These are phyloP conservation scores for Chironomus tentans DNA, from an alignment of 2,888 invertebrate genomes.

Conservation along the genomic window DNA sequence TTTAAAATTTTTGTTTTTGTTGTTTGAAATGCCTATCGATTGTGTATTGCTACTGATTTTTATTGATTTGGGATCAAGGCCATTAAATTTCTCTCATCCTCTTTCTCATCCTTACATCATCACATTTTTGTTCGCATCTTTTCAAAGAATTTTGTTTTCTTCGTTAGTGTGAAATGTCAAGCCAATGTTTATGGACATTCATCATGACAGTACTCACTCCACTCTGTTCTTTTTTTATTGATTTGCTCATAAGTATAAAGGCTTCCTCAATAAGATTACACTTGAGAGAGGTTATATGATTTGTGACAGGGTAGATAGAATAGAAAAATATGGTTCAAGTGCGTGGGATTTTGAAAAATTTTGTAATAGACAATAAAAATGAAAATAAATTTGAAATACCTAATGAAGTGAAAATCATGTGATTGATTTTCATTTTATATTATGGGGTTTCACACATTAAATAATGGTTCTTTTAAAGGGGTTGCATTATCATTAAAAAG, in stretches of 20 bases:
- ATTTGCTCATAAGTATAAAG: background rate
- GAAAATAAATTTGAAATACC: no score
- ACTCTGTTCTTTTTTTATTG: background rate
- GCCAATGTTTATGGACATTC: background rate
- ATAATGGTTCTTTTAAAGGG: no score
- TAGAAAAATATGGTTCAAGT: no score
- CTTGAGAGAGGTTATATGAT: background rate
- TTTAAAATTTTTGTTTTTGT: background rate
- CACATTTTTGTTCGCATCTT: background rate
- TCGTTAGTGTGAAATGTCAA: no score
- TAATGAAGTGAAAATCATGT: no score
- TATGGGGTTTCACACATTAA: no score
- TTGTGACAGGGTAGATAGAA: background rate
- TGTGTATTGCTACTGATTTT: background rate
- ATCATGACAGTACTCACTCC: no score
- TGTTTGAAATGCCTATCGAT: background rate
- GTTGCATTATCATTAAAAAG: no score
- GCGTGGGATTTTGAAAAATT: no score
- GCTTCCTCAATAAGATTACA: background rate
- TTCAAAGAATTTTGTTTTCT: no score
- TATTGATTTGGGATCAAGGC: constrained; percentile 25
- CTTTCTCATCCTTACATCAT: background rate
- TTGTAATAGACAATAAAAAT: no score
- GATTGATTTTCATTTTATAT: no score
- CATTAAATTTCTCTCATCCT: constrained; percentile 5